These are phyloP conservation scores for Lethrus apterus DNA, from an alignment of 1,140 invertebrate genomes.

Conservation along the genomic window DNA sequence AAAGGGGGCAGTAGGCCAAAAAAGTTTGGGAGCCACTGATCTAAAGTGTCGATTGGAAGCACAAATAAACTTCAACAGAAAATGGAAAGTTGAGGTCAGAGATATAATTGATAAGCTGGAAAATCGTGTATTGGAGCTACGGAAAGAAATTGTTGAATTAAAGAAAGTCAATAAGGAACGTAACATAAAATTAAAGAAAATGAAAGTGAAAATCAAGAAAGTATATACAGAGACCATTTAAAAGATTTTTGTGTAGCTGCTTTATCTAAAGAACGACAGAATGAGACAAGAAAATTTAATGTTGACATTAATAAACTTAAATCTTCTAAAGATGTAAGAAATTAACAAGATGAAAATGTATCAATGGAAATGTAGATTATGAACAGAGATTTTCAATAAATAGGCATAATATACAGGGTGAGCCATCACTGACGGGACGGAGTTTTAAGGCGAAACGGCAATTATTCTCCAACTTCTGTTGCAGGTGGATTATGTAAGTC, in stretches of 20 bases:
- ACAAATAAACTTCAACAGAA: slow-evolving; percentile 33
- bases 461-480: no score
- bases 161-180: slow-evolving; percentile 46
- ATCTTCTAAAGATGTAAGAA: no score
- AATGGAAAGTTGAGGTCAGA: slow-evolving; percentile 40
- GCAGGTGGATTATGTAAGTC: no score
- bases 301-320: no score
- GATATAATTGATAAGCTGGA: slow-evolving; percentile 37
- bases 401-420: no score
- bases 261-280: slow-evolving; percentile 13
- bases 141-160: slow-evolving; percentile 35
- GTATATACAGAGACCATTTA: slow-evolving; percentile 37
- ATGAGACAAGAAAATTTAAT: slow-evolving; percentile 19
- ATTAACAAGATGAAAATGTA: no score
- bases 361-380: no score
- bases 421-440: no score
- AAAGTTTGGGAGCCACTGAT: no score
- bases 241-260: slow-evolving; percentile 29
- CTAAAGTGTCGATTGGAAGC: slow-evolving; percentile 27
- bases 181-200: slow-evolving; percentile 45
- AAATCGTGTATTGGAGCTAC: slow-evolving; percentile 38
- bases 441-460: no score
- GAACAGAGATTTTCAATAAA: no score
- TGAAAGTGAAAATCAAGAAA: slow-evolving; percentile 42
- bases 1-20: no score